Percentiles rank a stretch among this genome's conserved stretches.
phyloP scores from a whole-genome alignment of 2,888 invertebrate species.

The Andrena marginata region DNA sequence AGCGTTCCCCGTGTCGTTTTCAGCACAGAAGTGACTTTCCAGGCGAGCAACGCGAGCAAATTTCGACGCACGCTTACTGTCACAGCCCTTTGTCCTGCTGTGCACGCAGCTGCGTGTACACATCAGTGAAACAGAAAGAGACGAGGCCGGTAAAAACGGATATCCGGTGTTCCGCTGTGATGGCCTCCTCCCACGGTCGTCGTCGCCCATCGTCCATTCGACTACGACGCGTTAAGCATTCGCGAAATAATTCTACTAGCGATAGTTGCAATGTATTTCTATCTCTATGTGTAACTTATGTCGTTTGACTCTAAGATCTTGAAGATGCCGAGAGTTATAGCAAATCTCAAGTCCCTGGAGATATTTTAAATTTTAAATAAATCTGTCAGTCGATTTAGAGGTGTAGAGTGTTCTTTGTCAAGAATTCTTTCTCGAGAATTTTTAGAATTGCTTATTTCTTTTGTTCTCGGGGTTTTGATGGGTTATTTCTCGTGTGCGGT shows the following conservation, averaged over 20 bases:
- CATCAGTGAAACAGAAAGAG: slow-evolving; percentile 46
- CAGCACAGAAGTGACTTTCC: slow-evolving; percentile 50
- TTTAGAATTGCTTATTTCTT: no score
- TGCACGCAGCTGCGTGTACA: slow-evolving; percentile 52
- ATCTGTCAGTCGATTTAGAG: no score
- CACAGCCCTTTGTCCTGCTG: slow-evolving; percentile 57
- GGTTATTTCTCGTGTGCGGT: no score
- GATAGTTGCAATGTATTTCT: not conserved
- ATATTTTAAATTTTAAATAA: no score
- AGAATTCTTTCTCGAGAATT: no score
- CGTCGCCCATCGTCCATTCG: slow-evolving; percentile 43
- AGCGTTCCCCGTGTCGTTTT: slow-evolving; percentile 38
- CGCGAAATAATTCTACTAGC: slow-evolving; percentile 22
- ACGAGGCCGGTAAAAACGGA: slow-evolving; percentile 77
- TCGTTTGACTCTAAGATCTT: no score
- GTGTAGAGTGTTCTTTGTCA: no score
- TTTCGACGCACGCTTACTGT: slow-evolving; percentile 57
- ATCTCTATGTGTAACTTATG: no score
- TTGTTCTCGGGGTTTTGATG: no score
- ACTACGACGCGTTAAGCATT: slow-evolving; percentile 30
- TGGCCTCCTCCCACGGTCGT: slow-evolving; percentile 22
- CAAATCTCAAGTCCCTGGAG: no score
- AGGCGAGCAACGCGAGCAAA: slow-evolving; percentile 30
- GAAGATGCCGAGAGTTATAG: not conserved
- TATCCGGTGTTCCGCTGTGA: slow-evolving; percentile 82